Conservation (phyloP, 2,888 invertebrate genomes). For the Hypena proboscidalis region DNA sequence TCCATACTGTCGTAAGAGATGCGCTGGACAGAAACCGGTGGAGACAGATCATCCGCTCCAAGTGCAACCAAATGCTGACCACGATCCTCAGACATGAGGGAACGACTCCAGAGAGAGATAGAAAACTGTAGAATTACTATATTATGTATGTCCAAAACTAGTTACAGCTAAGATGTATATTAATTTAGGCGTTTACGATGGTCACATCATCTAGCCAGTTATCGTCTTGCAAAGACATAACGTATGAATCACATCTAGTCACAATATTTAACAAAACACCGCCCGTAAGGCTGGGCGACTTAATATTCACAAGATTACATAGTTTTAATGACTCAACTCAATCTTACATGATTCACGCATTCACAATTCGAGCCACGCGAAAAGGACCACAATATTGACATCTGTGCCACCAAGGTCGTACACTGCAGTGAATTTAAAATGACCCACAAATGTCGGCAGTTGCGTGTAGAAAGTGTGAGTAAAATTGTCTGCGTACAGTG, state of each 20-base stretch:
- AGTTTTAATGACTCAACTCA: slow-evolving; percentile 59
- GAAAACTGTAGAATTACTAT: too few relatives aligned
- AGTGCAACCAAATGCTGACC: too few relatives aligned
- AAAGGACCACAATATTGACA: slow-evolving; percentile 53
- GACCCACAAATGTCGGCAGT: slow-evolving; percentile 55
- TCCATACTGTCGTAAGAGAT: too few relatives aligned
- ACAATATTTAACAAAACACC: slow-evolving; percentile 29
- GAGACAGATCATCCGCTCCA: too few relatives aligned
- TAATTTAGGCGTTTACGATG: too few relatives aligned
- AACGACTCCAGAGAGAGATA: too few relatives aligned
- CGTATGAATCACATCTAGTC: slow-evolving; percentile 14
- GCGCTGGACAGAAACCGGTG: too few relatives aligned
- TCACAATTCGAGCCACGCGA: slow-evolving; percentile 64
- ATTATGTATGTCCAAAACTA: too few relatives aligned
- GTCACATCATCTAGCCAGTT: too few relatives aligned
- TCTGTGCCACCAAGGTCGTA: slow-evolving; percentile 42
- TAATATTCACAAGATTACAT: slow-evolving; percentile 36
- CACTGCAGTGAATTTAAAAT: slow-evolving; percentile 56
- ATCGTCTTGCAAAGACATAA: slow-evolving; percentile 3
- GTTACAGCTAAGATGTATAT: too few relatives aligned
- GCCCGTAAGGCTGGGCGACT: slow-evolving; percentile 22
- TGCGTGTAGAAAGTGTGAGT: slow-evolving; percentile 79
- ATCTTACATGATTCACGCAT: slow-evolving; percentile 66
- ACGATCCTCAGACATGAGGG: too few relatives aligned
- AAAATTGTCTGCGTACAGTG: slow-evolving; percentile 63